Base-by-base conservation (phyloP, 2,888 invertebrate species). In the Lumbricus terrestris region DNA sequence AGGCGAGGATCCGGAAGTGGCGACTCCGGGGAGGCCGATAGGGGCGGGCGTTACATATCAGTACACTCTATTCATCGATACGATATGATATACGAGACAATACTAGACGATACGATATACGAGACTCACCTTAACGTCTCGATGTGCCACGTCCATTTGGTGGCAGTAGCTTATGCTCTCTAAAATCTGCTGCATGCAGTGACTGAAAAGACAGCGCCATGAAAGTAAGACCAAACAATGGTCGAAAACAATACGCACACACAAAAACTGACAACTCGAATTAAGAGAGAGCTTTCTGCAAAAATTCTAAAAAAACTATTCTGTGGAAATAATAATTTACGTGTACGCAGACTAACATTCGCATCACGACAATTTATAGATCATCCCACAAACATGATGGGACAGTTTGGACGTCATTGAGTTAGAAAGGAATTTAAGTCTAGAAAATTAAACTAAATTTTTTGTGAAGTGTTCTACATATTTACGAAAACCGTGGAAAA, bases 131-230 rank as follows among this genome's bases (percentile, higher is more conserved):
- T 97, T 99, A 95, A 99, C 97, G 96, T 99, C 99, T 96, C 99
- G 97, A 96, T 99, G 99, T 94, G 99, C 99, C 95, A 99, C 98
- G 94, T 98, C 98, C 96, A 99, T 98, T 95, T 97, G 97, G 96
- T 99, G 99, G 96, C 99, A 99, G 96, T 99, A 99, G 96, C 99
- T 98, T 93, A 99, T 99, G 95, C 99, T 99, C 96, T 99, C 99
- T 96, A 99, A 96, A 95, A 99, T 99, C 97, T 99, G 99, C 96
- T 99, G 99, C 96, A 99, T 99, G 96, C 99, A 99, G 96, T 99
- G 99, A 94, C 96, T 96, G 95, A 93, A 95, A 90, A 69, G 69
- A 69, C 69, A 69, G 69, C 69, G 69, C 69, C 69, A 69, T 69
- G 69, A 69, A 69, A 54, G n/a, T 40, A 88, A 88, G 40, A 88